Conservation (phyloP, 2,113 vertebrate species). For the Benitochromis conjunctus region DNA sequence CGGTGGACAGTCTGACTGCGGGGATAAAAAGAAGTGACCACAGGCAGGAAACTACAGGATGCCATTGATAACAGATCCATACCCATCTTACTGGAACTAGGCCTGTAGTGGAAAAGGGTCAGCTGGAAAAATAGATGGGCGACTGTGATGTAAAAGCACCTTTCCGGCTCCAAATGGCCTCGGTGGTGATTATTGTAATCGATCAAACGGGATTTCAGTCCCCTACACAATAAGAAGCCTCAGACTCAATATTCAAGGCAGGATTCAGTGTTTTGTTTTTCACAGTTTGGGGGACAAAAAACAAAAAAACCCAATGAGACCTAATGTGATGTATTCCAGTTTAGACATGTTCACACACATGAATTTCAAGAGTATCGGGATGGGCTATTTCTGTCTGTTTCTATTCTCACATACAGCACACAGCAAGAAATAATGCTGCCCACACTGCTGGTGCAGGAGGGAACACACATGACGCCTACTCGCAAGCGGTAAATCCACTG, state of each 20-base stretch:
- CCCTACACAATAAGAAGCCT: not conserved
- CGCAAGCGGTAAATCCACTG: not conserved
- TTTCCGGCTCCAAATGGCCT: not conserved
- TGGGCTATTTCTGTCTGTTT: not conserved
- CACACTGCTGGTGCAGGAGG: not conserved
- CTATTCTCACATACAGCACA: not conserved
- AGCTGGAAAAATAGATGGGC: slow-evolving; percentile 51
- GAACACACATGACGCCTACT: not conserved
- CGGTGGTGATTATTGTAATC: slow-evolving; percentile 18
- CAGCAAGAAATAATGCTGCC: not conserved
- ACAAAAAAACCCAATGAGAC: not conserved
- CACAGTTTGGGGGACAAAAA: not conserved
- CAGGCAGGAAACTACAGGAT: slow-evolving; percentile 40
- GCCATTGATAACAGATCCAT: slow-evolving; percentile 51
- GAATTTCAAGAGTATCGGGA: not conserved
- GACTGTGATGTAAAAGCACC: slow-evolving; percentile 20
- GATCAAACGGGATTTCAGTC: slow-evolving; percentile 24
- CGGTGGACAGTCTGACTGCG: slow-evolving; percentile 2
- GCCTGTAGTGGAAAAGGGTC: slow-evolving; percentile 18
- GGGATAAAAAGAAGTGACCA: slow-evolving; percentile 36
- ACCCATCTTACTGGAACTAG: slow-evolving; percentile 17
- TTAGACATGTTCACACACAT: not conserved
- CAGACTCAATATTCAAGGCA: not conserved
- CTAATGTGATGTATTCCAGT: not conserved
- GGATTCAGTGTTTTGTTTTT: not conserved